Base-by-base conservation (phyloP, 1,140 invertebrate species). In the Elymnias hypermnestra region DNA sequence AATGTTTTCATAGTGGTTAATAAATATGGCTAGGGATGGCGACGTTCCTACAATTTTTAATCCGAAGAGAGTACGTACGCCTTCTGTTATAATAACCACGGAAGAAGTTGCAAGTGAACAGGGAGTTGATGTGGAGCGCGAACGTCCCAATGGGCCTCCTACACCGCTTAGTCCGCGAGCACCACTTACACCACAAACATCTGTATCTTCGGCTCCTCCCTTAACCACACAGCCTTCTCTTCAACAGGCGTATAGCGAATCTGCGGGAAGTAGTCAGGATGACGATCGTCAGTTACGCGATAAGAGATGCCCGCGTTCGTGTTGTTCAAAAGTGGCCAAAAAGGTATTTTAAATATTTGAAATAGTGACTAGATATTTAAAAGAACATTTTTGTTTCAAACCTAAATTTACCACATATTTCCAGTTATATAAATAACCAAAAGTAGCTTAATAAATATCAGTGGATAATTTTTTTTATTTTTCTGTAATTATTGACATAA, bases 21-120 rank as follows among this genome's bases (percentile, higher is more conserved):
- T 40, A 57, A 63, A 53, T 55, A 87, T 87, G 84, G 81, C 75
- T 48, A 72, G 89, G 54, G 90, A 91, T 85, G 89, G 90, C 49
- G 91, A 92, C 72, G 89, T 93, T 72, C 90, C 92, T 38, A 92
- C 91, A 53, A 93, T 93, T 62, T 93, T 93, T 69, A 92, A 93
- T 82, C 92, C 92, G 18, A 90, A 91, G 69, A 86, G 91, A 47
- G 91, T 90, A 42, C 88, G 91, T 38, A 88, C 92, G 13, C 92
- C 92, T 28, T 92, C 91, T 25, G 92, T 93, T 44, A 90, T 92
- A 53, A 89, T 92, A 46, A 92, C 91, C 1, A 91, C 90, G 47
- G 91, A 92, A 50, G 79, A 85, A 51, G 75, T 76, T 35, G 69
- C 72, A 25, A 67, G 55, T 26, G 77, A 77, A 23, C 62, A 71